Conservation (phyloP, 2,797 vertebrate genomes). For the Yasuhikotakia modesta region DNA sequence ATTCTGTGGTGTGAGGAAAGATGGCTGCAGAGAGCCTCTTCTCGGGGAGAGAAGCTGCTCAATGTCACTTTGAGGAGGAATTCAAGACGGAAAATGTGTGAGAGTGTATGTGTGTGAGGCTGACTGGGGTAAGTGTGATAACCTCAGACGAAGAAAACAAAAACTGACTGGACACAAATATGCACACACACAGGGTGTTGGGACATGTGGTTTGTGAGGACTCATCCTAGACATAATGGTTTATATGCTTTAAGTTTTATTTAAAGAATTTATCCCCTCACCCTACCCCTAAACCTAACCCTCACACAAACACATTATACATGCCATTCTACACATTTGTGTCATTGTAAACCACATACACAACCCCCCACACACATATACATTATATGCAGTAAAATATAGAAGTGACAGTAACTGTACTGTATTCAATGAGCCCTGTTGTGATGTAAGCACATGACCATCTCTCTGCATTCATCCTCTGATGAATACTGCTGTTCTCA, state of each 20-base stretch:
- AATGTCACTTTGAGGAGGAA: constrained; percentile 67
- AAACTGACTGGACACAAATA: background rate
- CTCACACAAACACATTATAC: too few relatives aligned
- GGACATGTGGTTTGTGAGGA: too few relatives aligned
- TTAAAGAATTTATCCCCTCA: too few relatives aligned
- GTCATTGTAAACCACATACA: too few relatives aligned
- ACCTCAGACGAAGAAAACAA: constrained; percentile 18
- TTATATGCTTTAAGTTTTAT: too few relatives aligned
- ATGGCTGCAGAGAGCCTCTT: constrained; percentile 57
- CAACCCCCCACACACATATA: background rate
- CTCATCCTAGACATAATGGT: too few relatives aligned
- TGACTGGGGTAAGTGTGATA: constrained; percentile 49
- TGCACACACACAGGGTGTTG: background rate
- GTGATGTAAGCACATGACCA: background rate
- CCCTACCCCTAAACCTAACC: too few relatives aligned
- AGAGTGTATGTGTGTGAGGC: constrained; percentile 32
- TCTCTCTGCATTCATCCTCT: background rate
- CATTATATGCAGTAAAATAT: background rate
- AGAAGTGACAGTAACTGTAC: background rate
- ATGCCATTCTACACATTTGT: too few relatives aligned
- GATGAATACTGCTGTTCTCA: constrained; percentile 3
- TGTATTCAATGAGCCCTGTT: background rate
- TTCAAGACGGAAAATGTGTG: constrained; percentile 59
- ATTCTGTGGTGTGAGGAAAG: constrained; percentile 47
- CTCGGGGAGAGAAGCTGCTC: constrained; percentile 58